Conservation (phyloP, 2,888 invertebrate species). For the Scelioninae gen. 1 region DNA sequence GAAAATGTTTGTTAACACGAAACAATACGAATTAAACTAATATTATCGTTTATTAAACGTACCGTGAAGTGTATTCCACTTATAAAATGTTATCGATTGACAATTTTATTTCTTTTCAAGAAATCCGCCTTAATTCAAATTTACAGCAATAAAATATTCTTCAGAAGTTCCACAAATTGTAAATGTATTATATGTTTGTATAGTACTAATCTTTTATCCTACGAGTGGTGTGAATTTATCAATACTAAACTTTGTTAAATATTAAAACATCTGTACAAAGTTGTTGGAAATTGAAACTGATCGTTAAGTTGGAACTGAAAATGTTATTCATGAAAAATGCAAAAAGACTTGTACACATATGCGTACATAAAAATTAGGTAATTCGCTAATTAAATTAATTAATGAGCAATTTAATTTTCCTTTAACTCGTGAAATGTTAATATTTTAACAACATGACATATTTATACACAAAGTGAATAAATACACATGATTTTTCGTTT, state of each 20-base stretch:
- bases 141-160: constrained; percentile 1
- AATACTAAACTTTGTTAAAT: constrained; percentile 11
- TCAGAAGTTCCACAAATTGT: not conserved
- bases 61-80: constrained; percentile 37
- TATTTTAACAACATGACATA: not conserved
- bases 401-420: not conserved
- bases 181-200: not conserved
- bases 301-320: not conserved
- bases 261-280: constrained; percentile 48
- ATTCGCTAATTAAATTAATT: constrained; percentile 21
- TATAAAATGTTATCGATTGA: constrained; percentile 39
- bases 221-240: not conserved
- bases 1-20: constrained; percentile 54
- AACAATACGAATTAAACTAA: constrained; percentile 46
- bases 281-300: not conserved
- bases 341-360: not conserved
- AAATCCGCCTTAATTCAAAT: not conserved
- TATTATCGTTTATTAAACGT: constrained; percentile 47
- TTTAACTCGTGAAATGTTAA: not conserved
- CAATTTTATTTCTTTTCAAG: constrained; percentile 27
- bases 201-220: not conserved
- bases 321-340: not conserved
- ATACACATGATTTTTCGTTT: not conserved
- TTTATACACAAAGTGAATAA: not conserved
- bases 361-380: not conserved